Evolutionary conservation across 1,140 invertebrate species (phyloP), one percentile per base, ranked within the genome.

Genomic region (Rhyzopertha dominica): DNA sequence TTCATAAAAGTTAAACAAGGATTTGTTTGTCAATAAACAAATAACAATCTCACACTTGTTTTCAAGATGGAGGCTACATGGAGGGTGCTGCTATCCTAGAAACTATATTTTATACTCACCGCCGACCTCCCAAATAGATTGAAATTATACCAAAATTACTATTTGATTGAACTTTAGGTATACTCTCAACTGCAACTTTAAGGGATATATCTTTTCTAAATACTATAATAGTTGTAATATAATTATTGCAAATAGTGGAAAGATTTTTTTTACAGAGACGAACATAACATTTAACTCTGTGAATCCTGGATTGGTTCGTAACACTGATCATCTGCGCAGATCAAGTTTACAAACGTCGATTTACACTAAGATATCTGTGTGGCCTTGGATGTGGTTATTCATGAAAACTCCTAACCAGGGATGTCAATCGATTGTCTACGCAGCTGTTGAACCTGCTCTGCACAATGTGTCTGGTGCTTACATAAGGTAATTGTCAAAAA

Each of bases 241-340:
- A 40, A 14, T 17, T 5, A 16, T 29, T 12, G 1, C 10, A 35
- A 14, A 29, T 28, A 23, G 1, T 14, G 17, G 32, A 43, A 29
- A 42, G 4, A 31, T 36, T 49, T 31, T 43, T 56, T 58, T 16
- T n/a, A n/a, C 56, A 80, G 77, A 73, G 41, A 74, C 76, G 32
- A 71, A 75, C 35, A 75, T 90, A 9, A 83, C 79, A 17, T 79
- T 81, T 19, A 85, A 88, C 71, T 73, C 78, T 51, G 72, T 84
- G 7, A 79, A 86, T 68, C 86, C 86, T 25, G 87, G 86, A 25
- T 66, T 87, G 8, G 80, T 85, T 1, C 72, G 81, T 32, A 72
- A 82, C 19, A 77, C 78, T 20, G 67, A 76, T 2, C 78, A 87
- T 66, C 72, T 83, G 67, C 70, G 72, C 49, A 71, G 74, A 44